A percentile compares a stretch with the other conserved stretches of the same genome.
Conservation (phyloP, 2,888 invertebrate genomes). For the Tinea pellionella region DNA sequence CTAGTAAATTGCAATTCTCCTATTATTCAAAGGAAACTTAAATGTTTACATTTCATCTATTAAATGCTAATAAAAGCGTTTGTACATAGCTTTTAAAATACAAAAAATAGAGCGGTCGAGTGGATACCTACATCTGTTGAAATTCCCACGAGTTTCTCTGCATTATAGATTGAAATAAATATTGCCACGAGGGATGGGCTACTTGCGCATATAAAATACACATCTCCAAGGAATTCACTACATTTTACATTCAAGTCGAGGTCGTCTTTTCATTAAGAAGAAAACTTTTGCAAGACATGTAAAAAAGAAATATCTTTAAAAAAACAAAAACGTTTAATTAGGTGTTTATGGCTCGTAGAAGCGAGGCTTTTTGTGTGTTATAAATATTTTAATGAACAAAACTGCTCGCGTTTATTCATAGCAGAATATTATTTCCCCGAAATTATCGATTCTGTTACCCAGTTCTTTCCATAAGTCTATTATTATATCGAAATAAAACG, state of each 20-base stretch:
- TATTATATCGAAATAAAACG: too few relatives aligned
- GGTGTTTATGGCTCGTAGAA: too few relatives aligned
- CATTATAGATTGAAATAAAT: conserved; percentile 28
- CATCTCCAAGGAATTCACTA: background rate
- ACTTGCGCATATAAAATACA: conserved; percentile 5
- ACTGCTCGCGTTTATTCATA: too few relatives aligned
- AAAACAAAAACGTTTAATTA: background rate
- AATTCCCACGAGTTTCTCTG: conserved; percentile 19
- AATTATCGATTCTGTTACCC: too few relatives aligned
- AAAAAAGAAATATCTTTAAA: background rate
- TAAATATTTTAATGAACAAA: too few relatives aligned
- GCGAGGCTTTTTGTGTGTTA: too few relatives aligned
- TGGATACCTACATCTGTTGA: background rate
- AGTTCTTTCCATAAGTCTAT: too few relatives aligned
- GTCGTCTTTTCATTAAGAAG: background rate
- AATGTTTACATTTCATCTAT: background rate
- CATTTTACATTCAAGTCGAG: background rate
- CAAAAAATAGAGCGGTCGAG: background rate
- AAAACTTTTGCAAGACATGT: background rate
- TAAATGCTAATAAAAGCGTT: too few relatives aligned
- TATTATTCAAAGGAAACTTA: too few relatives aligned
- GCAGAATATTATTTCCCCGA: too few relatives aligned
- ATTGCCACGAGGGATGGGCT: conserved; percentile 18
- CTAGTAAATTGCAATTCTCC: too few relatives aligned
- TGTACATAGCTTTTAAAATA: background rate